A percentile compares a stretch with the other conserved stretches of the same genome.
phyloP scores from a whole-genome alignment of 1,140 invertebrate genomes.

The Phymorhynchus buccinoides region DNA sequence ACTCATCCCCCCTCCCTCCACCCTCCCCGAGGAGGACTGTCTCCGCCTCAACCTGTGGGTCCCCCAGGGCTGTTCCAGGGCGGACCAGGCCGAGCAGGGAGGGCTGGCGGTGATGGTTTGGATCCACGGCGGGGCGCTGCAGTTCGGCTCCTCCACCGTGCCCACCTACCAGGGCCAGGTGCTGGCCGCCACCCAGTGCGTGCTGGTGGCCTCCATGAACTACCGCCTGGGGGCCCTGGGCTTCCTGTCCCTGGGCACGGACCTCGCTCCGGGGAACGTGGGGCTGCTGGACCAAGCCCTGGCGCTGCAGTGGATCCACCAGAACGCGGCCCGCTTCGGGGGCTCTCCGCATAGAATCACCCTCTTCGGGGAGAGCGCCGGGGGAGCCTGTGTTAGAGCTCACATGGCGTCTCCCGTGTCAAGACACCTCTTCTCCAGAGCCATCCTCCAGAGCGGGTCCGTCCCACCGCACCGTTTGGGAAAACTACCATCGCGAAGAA shows the following conservation, averaged over 20 bases:
- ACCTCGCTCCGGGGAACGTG: slow-evolving; percentile 73
- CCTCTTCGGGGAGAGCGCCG: slow-evolving; percentile 80
- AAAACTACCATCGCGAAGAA: slow-evolving; percentile 78
- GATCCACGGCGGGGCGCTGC: neutral
- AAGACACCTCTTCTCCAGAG: slow-evolving; percentile 87
- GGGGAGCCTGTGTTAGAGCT: slow-evolving; percentile 85
- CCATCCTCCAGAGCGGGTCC: slow-evolving; percentile 77
- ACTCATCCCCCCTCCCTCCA: slow-evolving; percentile 80
- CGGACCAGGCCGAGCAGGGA: slow-evolving; percentile 87
- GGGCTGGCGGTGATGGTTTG: slow-evolving; percentile 87
- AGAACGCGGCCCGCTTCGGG: slow-evolving; percentile 82
- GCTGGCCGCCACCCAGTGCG: slow-evolving; percentile 82
- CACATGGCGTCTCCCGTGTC: slow-evolving; percentile 89
- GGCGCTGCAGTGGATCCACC: slow-evolving; percentile 81
- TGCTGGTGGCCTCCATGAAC: slow-evolving; percentile 83
- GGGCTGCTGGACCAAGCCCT: slow-evolving; percentile 78
- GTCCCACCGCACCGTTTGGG: slow-evolving; percentile 84
- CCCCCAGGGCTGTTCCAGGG: slow-evolving; percentile 76
- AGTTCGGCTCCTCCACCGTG: slow-evolving; percentile 77
- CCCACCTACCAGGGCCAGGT: slow-evolving; percentile 91
- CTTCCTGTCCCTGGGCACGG: slow-evolving; percentile 78
- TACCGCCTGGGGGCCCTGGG: slow-evolving; percentile 86
- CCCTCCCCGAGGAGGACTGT: slow-evolving; percentile 92
- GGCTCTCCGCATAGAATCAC: slow-evolving; percentile 81
- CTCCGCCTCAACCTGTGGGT: slow-evolving; percentile 91